These are phyloP conservation scores for Porphyrio hochstetteri DNA, from an alignment of 2,113 vertebrate species.

Conservation along the genomic window DNA sequence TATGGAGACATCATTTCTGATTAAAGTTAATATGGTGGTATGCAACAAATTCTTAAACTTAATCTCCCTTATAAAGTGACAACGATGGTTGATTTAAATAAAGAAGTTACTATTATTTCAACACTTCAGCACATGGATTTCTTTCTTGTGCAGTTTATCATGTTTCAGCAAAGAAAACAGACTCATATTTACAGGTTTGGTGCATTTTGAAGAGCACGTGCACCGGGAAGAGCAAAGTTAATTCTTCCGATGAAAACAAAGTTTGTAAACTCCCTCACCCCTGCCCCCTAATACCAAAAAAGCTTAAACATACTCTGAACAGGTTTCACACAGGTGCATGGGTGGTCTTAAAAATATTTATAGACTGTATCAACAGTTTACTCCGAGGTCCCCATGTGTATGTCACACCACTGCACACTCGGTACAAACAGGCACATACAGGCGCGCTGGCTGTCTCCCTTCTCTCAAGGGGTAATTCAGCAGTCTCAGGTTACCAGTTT, in stretches of 20 bases:
- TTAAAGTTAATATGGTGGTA: not conserved
- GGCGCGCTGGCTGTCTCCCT: not conserved
- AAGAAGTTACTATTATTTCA: not conserved
- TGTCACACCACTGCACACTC: not conserved
- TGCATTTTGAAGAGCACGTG: not conserved
- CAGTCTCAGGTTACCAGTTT: not conserved
- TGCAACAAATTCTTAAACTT: not conserved
- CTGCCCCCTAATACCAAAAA: not conserved
- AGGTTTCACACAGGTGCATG: not conserved
- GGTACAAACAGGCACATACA: not conserved
- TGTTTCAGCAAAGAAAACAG: not conserved
- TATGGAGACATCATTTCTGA: not conserved
- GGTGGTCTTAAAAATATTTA: not conserved
- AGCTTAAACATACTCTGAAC: not conserved
- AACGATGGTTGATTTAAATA: not conserved
- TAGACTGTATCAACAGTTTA: not conserved
- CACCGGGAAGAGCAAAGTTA: not conserved
- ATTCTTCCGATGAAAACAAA: not conserved
- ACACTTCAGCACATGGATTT: not conserved
- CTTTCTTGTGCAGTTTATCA: not conserved
- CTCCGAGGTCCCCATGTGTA: not conserved
- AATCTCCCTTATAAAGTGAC: not conserved
- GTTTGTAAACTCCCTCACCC: not conserved
- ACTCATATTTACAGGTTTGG: not conserved
- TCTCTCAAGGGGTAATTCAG: not conserved